Base-by-base conservation (phyloP, 2,888 invertebrate species). In the Ptilodon capucinus region DNA sequence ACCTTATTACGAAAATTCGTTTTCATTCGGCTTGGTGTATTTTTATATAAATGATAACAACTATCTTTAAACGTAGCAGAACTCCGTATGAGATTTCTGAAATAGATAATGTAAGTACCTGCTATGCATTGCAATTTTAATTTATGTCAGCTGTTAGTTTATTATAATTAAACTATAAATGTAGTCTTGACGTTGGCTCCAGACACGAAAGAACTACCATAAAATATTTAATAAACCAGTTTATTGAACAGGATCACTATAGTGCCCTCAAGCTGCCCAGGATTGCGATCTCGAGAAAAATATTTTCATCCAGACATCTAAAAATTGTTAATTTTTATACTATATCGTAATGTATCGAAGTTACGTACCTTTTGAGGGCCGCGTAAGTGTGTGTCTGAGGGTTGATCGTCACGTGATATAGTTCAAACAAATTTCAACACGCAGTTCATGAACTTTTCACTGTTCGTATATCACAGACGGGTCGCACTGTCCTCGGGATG, bases 361-460 rank as follows among this genome's bases (percentile, higher is more conserved):
- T 38, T 68, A 85, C 88, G 53, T 86, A 89, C 88, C 86, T 81
- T 68, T 19, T 48, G 59, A 68, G 68, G 66, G 61, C 64, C 68
- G 65, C 65, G 65, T 68, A 61, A 65, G n/a, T 64, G 59, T 61
- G 60, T 60, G 54, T 60, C 65, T 60, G 67, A 71, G 62, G 62
- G 63, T 65, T 68, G 64, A 66, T 74, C 77, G 74, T 79, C 85
- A 87, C 84, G 84, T 74, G 80, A 74, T 74, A 79, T 75, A 82
- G 86, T 86, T 87, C 84, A 81, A 89, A 87, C 86, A 83, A 87
- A 79, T 83, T 81, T 80, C 66, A 86, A 86, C 88, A 89, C 86
- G 83, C 77, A 84, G 90, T 89, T 88, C 81, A 89, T 88, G 85
- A 89, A 90, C 89, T 89, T 83, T 83, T 86, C 90, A 90, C 90